A percentile compares a stretch with the other conserved stretches of the same genome.
These are phyloP conservation scores for Streptopelia turtur DNA, from an alignment of 2,797 vertebrate species.

Conservation along the genomic window DNA sequence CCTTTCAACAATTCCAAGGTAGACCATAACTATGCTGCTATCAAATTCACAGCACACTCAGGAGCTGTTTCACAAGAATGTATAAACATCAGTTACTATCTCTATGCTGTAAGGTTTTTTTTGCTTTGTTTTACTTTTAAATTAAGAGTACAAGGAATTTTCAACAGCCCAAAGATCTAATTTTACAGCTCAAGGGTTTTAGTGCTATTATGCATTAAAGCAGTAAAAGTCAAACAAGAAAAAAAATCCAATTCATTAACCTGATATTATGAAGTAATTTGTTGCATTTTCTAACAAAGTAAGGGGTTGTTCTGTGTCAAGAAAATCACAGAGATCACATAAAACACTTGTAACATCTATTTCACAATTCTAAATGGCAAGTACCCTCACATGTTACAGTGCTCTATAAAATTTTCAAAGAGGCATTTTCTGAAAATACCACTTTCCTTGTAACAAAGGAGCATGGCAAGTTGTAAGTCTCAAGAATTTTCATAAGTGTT, in stretches of 20 bases:
- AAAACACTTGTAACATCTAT: neutral
- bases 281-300: neutral
- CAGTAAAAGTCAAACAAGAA: neutral
- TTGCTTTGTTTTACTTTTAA: neutral
- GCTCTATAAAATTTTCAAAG: neutral
- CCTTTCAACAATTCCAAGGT: neutral
- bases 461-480: neutral
- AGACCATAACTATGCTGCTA: neutral
- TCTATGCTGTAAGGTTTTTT: neutral
- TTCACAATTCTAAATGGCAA: neutral
- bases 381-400: neutral
- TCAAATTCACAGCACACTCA: neutral
- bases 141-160: slow-evolving; percentile 9
- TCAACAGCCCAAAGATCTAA: slow-evolving; percentile 6
- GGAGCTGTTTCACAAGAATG: neutral
- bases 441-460: neutral
- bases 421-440: neutral
- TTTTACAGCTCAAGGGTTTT: slow-evolving; percentile 60
- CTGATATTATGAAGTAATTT: slow-evolving; percentile 9
- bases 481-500: neutral
- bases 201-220: neutral
- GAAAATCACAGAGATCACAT: neutral
- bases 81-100: neutral
- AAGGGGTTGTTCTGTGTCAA: neutral
- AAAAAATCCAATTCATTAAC: neutral